Evolutionary conservation across 2,113 vertebrate species (phyloP).

Genomic region (Scolopax mira): DNA sequence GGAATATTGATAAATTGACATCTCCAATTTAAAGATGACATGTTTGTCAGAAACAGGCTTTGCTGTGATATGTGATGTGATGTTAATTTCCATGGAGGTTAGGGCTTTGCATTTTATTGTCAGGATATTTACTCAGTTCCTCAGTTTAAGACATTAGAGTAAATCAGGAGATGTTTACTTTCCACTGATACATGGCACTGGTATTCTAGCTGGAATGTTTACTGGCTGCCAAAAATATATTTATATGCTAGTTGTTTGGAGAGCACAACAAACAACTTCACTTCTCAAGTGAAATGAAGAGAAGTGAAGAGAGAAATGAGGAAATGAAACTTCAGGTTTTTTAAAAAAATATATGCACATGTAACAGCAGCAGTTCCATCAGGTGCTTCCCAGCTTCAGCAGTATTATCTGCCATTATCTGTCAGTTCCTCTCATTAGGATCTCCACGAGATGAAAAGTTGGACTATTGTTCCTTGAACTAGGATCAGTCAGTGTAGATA

Average conservation of each 20-base stretch:
- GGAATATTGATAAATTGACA: not conserved
- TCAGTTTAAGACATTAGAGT: not conserved
- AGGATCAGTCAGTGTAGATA: not conserved
- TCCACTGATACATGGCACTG: not conserved
- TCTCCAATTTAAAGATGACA: not conserved
- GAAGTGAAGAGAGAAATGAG: no score
- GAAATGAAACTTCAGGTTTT: not conserved
- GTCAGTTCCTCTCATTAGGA: not conserved
- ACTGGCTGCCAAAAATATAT: not conserved
- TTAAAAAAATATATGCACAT: not conserved
- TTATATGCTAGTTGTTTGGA: not conserved
- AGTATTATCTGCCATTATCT: not conserved
- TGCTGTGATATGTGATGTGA: not conserved
- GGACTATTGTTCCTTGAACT: not conserved
- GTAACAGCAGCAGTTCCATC: not conserved
- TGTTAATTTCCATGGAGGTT: not conserved
- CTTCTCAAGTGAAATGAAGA: no score
- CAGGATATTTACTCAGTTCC: not conserved
- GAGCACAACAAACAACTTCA: no score
- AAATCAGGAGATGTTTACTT: not conserved
- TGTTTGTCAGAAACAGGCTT: not conserved
- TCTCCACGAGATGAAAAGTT: not conserved
- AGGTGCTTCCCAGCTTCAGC: not conserved
- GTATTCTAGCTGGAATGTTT: not conserved
- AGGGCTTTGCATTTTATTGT: not conserved